Base-by-base conservation (phyloP, 2,113 vertebrate species). In the Anguilla japonica region DNA sequence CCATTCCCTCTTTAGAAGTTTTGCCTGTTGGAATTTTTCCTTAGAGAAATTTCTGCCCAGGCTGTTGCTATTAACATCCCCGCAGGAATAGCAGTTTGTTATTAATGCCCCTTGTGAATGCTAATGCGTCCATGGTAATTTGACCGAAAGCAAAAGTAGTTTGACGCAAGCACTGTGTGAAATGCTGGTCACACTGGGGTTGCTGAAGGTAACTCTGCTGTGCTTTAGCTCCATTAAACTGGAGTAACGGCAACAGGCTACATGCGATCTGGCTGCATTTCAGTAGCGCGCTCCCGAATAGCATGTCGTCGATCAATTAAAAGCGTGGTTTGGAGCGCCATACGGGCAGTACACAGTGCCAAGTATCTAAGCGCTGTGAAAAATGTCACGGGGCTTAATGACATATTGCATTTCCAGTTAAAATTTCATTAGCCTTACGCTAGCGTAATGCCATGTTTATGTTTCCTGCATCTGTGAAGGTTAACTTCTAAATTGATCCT, bases 1-100 rank as follows among this genome's bases (percentile, higher is more conserved):
- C 34, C 57, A 57, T 84, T 41, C 71, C 87, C 86, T 84, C 82
- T 13, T 88, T 53, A 89, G 43, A 86, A 88, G 87, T 90, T 85
- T 88, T 82, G 60, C 82, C 83, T 89, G 0, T 86, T 83, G 84
- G 86, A 89, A 83, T 87, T 83, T 84, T 20, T 81, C 79, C 80
- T 53, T 41, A 22, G 39, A 87, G 79, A 81, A 63, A 86, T 18
- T 16, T n/a, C 20, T 16, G 22, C 41, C 79, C 71, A 43, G 15
- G 67, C 67, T 82, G 13, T 46, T 34, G 82, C 71, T 84, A 81
- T 89, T 88, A 57, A 83, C 87, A 43, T 87, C 39, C 78, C 80
- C 80, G 40, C 78, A 15, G 86, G 84, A 87, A 89, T 75, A 83
- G 67, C 82, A 82, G 53, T 89, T 80, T 14, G 50, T 83, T 79